Conservation (phyloP, 1,140 invertebrate species). For the Drosophila persimilis region DNA sequence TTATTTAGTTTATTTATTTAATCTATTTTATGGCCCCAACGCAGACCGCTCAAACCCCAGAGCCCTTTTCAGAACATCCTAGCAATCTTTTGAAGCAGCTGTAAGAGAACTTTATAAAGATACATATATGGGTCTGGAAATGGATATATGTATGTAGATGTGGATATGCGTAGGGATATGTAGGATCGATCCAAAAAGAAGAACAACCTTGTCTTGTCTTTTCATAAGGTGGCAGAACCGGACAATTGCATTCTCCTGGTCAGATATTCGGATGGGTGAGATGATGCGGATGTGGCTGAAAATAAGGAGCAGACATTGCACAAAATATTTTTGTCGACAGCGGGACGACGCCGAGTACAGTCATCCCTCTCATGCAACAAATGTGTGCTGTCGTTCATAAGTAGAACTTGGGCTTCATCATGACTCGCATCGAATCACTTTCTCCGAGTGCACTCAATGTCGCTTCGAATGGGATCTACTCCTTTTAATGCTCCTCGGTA, state of each 20-base stretch:
- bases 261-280: too few relatives aligned
- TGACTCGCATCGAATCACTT: slow-evolving; percentile 68
- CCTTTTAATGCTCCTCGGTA: background rate
- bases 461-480: slow-evolving; percentile 36
- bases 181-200: too few relatives aligned
- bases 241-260: too few relatives aligned
- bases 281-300: background rate
- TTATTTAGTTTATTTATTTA: slow-evolving; percentile 73
- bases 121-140: too few relatives aligned
- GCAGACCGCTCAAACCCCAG: background rate
- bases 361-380: slow-evolving; percentile 16
- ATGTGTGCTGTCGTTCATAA: slow-evolving; percentile 23
- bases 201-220: too few relatives aligned
- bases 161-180: too few relatives aligned
- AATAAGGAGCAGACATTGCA: too few relatives aligned
- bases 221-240: too few relatives aligned
- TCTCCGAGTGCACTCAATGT: slow-evolving; percentile 65
- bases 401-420: slow-evolving; percentile 52
- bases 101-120: background rate
- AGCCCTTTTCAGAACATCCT: background rate
- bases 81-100: background rate
- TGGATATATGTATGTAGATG: too few relatives aligned
- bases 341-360: slow-evolving; percentile 1
- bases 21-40: slow-evolving; percentile 56
- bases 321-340: slow-evolving; percentile 10